Evolutionary conservation across 2,888 invertebrate species (phyloP).

Genomic region (Scelioninae gen. 2): DNA sequence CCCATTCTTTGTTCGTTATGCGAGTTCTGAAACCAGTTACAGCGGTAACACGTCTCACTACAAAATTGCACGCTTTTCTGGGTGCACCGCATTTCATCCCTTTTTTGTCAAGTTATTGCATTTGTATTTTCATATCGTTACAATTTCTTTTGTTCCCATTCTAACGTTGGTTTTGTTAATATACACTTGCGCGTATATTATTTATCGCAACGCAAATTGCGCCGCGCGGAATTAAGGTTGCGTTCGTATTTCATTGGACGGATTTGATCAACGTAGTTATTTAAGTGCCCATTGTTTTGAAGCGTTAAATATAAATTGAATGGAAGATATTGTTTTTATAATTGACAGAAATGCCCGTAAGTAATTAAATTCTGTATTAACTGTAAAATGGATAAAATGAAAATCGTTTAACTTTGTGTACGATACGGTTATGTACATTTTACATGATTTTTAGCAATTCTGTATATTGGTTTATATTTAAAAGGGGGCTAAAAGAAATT

Average conservation of each 20-base stretch:
- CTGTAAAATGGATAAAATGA: background rate
- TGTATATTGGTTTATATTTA: no score
- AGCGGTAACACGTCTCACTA: constrained; percentile 48
- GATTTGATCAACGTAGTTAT: constrained; percentile 30
- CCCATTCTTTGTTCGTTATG: constrained; percentile 44
- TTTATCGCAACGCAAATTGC: constrained; percentile 30
- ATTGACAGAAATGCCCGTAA: no score
- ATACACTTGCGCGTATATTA: constrained; percentile 11
- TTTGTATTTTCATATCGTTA: constrained; percentile 33
- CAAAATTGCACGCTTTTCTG: constrained; percentile 46
- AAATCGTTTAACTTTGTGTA: background rate
- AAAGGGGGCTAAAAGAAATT: no score
- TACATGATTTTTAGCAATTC: no score
- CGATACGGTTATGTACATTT: no score
- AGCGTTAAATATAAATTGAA: background rate
- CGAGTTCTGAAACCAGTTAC: constrained; percentile 55
- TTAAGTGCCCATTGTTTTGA: constrained; percentile 3
- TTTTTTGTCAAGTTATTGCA: constrained; percentile 26
- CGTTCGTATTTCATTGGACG: background rate
- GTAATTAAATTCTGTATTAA: no score
- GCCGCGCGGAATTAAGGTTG: constrained; percentile 11
- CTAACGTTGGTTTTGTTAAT: constrained; percentile 16
- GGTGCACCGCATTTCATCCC: constrained; percentile 7
- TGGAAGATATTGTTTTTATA: background rate
- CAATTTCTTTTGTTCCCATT: constrained; percentile 17